phyloP scores from a whole-genome alignment of 2,113 vertebrate species.

The Pygoscelis adeliae region DNA sequence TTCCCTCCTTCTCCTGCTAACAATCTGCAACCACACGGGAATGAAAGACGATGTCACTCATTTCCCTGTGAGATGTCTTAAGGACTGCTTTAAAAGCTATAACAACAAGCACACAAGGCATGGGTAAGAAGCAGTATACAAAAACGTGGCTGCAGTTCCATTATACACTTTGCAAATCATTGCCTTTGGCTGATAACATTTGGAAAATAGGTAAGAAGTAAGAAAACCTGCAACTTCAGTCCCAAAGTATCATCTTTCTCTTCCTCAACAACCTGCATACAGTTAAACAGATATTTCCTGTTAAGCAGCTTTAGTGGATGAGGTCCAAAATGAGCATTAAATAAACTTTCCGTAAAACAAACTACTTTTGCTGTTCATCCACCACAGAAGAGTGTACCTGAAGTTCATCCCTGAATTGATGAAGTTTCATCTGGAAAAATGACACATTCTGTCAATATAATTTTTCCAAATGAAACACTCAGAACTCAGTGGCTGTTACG shows the following conservation, averaged over 20 bases:
- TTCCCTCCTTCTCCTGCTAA: background rate
- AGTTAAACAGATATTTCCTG: background rate
- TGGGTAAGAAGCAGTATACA: background rate
- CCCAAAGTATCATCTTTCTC: background rate
- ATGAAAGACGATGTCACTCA: accelerated
- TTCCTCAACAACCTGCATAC: background rate
- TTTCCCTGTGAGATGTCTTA: background rate
- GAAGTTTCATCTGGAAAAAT: background rate
- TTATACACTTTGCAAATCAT: background rate
- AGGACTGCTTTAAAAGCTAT: background rate
- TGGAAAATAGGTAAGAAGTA: background rate
- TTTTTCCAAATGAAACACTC: background rate
- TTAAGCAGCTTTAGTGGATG: background rate
- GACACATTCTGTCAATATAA: background rate
- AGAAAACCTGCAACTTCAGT: background rate
- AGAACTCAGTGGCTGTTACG: background rate
- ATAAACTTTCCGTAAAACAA: background rate
- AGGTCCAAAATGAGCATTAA: background rate
- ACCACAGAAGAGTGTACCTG: background rate
- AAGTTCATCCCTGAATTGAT: background rate
- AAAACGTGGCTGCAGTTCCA: background rate
- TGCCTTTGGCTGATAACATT: background rate
- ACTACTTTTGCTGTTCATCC: background rate
- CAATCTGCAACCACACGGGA: background rate
- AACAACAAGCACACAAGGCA: background rate